A percentile compares a stretch with the other conserved stretches of the same genome.
phyloP scores from a whole-genome alignment of 1,140 invertebrate species.

The Heliconius congener region DNA sequence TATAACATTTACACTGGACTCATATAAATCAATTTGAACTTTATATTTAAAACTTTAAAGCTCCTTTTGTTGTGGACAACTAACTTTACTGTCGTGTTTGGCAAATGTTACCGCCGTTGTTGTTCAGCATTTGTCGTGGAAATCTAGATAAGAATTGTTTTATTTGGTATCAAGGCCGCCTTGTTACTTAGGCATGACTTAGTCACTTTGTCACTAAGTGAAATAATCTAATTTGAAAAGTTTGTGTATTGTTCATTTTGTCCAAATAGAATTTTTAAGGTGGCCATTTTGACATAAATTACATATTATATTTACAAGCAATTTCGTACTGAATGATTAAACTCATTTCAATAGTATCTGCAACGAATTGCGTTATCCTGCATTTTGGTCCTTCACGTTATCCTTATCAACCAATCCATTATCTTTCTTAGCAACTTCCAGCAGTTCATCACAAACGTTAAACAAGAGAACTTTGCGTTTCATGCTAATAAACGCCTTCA shows the following conservation, averaged over 20 bases:
- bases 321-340: not conserved
- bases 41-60: constrained; percentile 18
- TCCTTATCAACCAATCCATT: constrained; percentile 17
- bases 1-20: constrained; percentile 21
- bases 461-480: constrained; percentile 17
- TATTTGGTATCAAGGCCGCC: constrained; percentile 15
- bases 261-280: too few relatives aligned
- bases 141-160: constrained; percentile 28
- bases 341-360: not conserved
- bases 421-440: constrained; percentile 13
- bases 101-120: constrained; percentile 25
- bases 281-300: not conserved
- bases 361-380: not conserved
- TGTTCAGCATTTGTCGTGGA: constrained; percentile 21
- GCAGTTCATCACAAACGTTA: constrained; percentile 25
- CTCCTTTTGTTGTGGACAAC: not conserved
- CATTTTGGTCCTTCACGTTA: not conserved
- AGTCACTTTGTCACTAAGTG: not conserved
- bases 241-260: not conserved
- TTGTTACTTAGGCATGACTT: not conserved
- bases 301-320: not conserved
- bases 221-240: not conserved
- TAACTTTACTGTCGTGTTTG: constrained; percentile 4
- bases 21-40: constrained; percentile 22
- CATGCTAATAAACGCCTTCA: constrained; percentile 35